A percentile compares a stretch with the other conserved stretches of the same genome.
phyloP scores from a whole-genome alignment of 2,888 invertebrate species.

The Laothoe populi region DNA sequence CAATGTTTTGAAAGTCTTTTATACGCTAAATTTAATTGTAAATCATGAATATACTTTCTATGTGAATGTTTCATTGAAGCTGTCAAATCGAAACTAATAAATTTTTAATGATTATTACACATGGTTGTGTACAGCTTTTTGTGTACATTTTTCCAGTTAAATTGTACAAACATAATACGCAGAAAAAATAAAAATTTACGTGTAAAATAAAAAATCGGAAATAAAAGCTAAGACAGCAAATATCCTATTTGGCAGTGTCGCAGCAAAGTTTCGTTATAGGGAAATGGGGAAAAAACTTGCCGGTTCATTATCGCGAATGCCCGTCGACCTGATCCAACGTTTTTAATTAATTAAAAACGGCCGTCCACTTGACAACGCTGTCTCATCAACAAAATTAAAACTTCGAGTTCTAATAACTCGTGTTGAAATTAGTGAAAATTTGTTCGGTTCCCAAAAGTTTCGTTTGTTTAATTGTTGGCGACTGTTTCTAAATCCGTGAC shows the following conservation, averaged over 20 bases:
- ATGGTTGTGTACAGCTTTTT: no score
- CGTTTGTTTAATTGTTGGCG: background rate
- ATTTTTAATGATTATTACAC: no score
- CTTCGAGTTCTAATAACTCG: conserved; percentile 7
- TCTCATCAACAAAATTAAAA: conserved; percentile 28
- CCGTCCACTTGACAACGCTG: conserved; percentile 48
- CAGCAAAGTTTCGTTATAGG: conserved; percentile 36
- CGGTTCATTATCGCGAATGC: conserved; percentile 54
- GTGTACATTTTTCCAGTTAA: no score
- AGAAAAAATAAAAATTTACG: background rate
- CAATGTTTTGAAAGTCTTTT: no score
- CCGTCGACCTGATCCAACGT: conserved; percentile 44
- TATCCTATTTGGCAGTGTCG: conserved; percentile 41
- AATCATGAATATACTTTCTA: no score
- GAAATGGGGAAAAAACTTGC: conserved; percentile 48
- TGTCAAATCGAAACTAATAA: no score
- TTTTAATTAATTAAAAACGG: conserved; percentile 61
- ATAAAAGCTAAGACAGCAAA: conserved; percentile 4
- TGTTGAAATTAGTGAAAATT: conserved; percentile 14
- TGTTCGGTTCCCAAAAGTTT: background rate
- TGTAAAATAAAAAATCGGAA: background rate
- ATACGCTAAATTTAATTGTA: no score
- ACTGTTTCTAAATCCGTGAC: background rate
- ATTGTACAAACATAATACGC: no score
- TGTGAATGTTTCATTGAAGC: no score